A percentile compares a stretch with the other conserved stretches of the same genome.
phyloP scores from a whole-genome alignment of 92 coral and sea anemone genomes.

The Zoanthus gigantus region DNA sequence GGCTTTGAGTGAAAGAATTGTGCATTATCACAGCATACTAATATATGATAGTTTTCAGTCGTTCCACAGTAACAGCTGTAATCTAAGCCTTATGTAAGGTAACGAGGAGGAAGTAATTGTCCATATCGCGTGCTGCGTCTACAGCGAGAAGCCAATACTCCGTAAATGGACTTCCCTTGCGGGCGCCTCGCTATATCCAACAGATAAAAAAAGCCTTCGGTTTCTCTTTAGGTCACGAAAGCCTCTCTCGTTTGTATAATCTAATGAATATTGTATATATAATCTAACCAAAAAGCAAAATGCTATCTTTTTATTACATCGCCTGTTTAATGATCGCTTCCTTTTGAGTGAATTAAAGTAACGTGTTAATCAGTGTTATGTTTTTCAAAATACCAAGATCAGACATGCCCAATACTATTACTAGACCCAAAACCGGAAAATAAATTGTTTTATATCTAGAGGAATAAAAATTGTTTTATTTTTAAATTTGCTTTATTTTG shows the following conservation, averaged over 20 bases:
- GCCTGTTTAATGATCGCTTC: neutral
- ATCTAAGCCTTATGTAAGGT: neutral
- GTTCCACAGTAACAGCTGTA: slow-evolving; percentile 16
- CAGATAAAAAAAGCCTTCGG: slow-evolving; percentile 40
- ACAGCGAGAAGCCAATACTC: slow-evolving; percentile 14
- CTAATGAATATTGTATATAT: slow-evolving; percentile 17
- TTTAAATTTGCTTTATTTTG: neutral
- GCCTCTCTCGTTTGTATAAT: slow-evolving; percentile 34
- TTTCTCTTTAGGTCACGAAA: slow-evolving; percentile 39
- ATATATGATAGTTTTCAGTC: neutral
- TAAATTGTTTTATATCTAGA: neutral
- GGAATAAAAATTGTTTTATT: neutral
- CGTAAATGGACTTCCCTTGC: slow-evolving; percentile 1
- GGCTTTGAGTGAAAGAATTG: neutral
- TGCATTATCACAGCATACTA: neutral
- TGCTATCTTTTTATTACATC: neutral
- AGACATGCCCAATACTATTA: neutral
- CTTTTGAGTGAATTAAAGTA: neutral
- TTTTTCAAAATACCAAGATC: neutral
- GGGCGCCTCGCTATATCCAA: slow-evolving; percentile 32
- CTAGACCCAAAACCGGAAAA: slow-evolving; percentile 5
- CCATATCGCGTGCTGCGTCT: slow-evolving; percentile 30
- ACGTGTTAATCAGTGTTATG: neutral
- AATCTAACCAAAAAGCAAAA: neutral
- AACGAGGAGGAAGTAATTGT: slow-evolving; percentile 1